phyloP scores from a whole-genome alignment of 2,113 vertebrate genomes.

The Cranoglanis bouderius region DNA sequence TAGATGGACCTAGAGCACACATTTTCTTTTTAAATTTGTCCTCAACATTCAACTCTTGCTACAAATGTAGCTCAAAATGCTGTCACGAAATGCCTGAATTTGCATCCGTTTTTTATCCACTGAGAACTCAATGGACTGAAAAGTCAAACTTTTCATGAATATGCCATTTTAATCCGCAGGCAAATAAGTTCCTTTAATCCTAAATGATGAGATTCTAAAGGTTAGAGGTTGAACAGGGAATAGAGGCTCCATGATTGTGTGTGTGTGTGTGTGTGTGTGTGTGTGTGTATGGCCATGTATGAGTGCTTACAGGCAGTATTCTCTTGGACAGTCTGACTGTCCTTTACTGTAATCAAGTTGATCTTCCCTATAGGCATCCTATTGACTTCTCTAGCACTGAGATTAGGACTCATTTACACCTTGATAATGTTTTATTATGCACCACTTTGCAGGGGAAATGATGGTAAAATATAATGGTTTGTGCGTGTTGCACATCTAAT shows the following conservation, averaged over 20 bases:
- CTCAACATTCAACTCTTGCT: conserved; percentile 2
- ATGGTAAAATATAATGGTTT: not conserved
- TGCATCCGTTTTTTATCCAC: conserved; percentile 48
- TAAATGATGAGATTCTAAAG: conserved; percentile 46
- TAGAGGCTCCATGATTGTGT: conserved; percentile 26
- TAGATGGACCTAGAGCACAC: conserved; percentile 48
- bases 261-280: not conserved
- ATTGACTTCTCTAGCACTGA: conserved; percentile 41
- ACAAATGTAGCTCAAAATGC: conserved; percentile 17
- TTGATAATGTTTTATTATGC: conserved; percentile 44
- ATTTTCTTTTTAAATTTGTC: not conserved
- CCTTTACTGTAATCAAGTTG: conserved; percentile 53
- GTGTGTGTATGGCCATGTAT: not conserved
- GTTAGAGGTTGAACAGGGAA: conserved; percentile 39
- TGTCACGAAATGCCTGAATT: conserved; percentile 18
- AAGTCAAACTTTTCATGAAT: conserved; percentile 52
- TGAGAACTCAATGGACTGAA: conserved; percentile 42
- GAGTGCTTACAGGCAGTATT: conserved; percentile 40
- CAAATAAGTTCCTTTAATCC: conserved; percentile 47
- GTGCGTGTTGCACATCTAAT: not conserved
- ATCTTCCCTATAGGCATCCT: conserved; percentile 49
- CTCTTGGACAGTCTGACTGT: conserved; percentile 40
- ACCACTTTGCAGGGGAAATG: conserved; percentile 21
- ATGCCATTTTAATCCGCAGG: conserved; percentile 43
- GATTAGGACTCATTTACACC: conserved; percentile 53